These are phyloP conservation scores for Aproaerema taeniolella DNA, from an alignment of 2,888 invertebrate species.

Conservation along the genomic window DNA sequence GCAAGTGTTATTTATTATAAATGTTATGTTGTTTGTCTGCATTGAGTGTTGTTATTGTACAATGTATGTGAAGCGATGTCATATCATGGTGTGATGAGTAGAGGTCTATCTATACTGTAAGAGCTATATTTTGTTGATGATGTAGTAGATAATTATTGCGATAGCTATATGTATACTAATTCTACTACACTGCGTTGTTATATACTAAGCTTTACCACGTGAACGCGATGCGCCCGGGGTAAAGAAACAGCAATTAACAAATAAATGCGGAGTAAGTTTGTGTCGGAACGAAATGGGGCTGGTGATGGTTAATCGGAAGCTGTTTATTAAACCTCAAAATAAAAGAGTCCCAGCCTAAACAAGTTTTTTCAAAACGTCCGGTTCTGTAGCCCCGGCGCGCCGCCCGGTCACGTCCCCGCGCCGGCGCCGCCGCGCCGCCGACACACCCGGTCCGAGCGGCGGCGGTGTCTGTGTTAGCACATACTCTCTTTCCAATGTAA, in stretches of 20 bases:
- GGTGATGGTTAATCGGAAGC: too few relatives aligned
- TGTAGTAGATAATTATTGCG: conserved; percentile 33
- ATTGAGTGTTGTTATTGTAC: too few relatives aligned
- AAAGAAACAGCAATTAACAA: too few relatives aligned
- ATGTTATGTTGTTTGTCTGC: too few relatives aligned
- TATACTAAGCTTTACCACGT: conserved; percentile 15
- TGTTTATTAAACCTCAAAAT: too few relatives aligned
- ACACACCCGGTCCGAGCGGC: conserved; percentile 6
- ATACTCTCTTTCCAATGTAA: conserved; percentile 59
- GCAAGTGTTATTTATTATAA: too few relatives aligned
- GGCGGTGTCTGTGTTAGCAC: too few relatives aligned
- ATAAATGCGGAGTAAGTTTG: too few relatives aligned
- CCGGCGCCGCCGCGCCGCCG: not conserved
- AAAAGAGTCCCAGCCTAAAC: conserved; percentile 12
- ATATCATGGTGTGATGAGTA: conserved; percentile 65
- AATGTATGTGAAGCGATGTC: conserved; percentile 46
- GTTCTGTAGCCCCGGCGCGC: conserved; percentile 12
- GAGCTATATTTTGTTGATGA: conserved; percentile 43
- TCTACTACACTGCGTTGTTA: conserved; percentile 12
- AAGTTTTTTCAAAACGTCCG: conserved; percentile 19
- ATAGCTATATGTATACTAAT: conserved; percentile 47
- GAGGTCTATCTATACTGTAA: conserved; percentile 23
- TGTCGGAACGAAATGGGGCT: too few relatives aligned
- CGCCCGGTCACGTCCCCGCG: conserved; percentile 9
- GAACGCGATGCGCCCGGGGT: conserved; percentile 10